Base-by-base conservation (phyloP, 2,113 vertebrate species). In the Malurus elegans region DNA sequence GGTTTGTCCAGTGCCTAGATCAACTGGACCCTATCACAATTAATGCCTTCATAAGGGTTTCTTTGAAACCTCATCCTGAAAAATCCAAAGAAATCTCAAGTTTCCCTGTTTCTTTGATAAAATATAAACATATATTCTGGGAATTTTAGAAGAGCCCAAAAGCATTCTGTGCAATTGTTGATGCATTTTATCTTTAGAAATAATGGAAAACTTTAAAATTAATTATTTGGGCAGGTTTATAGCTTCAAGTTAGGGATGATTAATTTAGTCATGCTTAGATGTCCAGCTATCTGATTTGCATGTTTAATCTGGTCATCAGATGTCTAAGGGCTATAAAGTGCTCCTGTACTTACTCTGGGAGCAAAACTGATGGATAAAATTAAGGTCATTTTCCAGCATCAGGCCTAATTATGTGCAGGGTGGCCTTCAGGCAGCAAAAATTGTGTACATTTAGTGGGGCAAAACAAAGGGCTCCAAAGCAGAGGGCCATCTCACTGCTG, bases 311-410 rank as follows among this genome's bases (percentile, higher is more conserved):
- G 78, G 24, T 79, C 71, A 82, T 95, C 85, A 56, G 56, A 83
- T 95, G 72, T 92, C 93, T 80, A 60, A 90, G 31, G 75, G 95
- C 88, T 86, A 83, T 80, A 18, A 92, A 93, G 28, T 71, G 60
- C 21, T 91, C 21, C 67, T 70, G 16, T 28, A 60, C 64, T 62
- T 70, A 73, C 45, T 58, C 61, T 82, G 81, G 47, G 47, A 76
- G 56, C 79, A 93, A 48, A 96, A 94, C 74, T 88, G 92, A 66
- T 86, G 75, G 82, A 92, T 32, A 86, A 94, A 96, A 92, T 94
- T 92, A 92, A 93, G 93, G 95, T 96, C 71, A 84, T 93, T 95
- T 96, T 94, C 93, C 79, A 86, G 36, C 75, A 84, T 81, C 64
- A 45, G 56, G 64, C 57, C 53, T 93, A 86, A 94, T 96, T 93